Conservation (phyloP, 2,888 invertebrate species). For the Patella pellucida region DNA sequence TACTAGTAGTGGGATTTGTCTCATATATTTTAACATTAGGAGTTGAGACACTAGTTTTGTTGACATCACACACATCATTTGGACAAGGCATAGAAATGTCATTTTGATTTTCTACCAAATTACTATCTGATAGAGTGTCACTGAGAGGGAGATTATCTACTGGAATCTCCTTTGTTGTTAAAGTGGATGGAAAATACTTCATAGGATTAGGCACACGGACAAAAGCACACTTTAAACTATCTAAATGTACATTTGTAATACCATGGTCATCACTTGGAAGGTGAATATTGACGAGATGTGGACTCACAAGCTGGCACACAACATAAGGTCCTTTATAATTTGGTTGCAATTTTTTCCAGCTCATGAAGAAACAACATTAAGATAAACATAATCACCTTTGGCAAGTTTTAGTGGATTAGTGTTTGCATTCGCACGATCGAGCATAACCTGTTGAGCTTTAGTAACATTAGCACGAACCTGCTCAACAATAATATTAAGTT, state of each 20-base stretch:
- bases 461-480: background rate
- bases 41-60: too few species aligned
- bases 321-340: constrained; percentile 3
- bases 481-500: too few species aligned
- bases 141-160: too few species aligned
- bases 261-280: background rate
- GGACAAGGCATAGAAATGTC: too few species aligned
- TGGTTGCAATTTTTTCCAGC: constrained; percentile 3
- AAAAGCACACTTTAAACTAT: constrained; percentile 10
- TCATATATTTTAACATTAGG: too few species aligned
- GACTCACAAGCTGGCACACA: background rate
- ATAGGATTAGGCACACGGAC: background rate
- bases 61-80: too few species aligned
- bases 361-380: background rate
- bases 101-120: too few species aligned
- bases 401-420: background rate
- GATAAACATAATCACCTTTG: constrained; percentile 17
- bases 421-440: constrained; percentile 9
- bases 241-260: background rate
- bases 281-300: background rate
- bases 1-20: too few species aligned
- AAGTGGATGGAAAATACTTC: background rate
- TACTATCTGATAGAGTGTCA: too few species aligned
- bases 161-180: background rate
- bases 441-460: background rate